Evolutionary conservation across 2,113 vertebrate genomes (phyloP).

Genomic region (Phaetusa simplex): DNA sequence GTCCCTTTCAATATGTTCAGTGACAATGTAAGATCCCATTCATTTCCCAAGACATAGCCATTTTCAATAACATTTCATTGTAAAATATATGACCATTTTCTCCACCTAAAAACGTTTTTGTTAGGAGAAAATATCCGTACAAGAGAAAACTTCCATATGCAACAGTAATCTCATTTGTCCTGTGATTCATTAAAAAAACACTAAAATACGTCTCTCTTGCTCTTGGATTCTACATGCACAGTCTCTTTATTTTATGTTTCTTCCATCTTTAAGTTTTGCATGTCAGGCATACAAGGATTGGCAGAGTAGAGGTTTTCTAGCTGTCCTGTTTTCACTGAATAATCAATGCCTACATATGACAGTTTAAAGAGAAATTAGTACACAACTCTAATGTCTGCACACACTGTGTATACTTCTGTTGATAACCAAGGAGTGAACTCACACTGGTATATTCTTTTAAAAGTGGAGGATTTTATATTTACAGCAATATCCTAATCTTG

Average conservation of each 20-base stretch:
- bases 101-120: background rate
- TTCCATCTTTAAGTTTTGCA: background rate
- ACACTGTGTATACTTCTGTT: background rate
- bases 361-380: background rate
- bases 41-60: background rate
- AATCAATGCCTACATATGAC: background rate
- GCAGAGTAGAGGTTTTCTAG: background rate
- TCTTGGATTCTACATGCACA: background rate
- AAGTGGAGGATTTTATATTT: background rate
- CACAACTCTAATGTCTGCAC: background rate
- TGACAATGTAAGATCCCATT: conserved; percentile 35
- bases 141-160: background rate
- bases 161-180: background rate
- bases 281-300: background rate
- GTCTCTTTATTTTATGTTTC: background rate
- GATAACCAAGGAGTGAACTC: background rate
- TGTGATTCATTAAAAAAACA: background rate
- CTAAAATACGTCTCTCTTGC: background rate
- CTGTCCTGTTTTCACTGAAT: background rate
- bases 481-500: background rate
- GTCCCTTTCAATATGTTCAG: conserved; percentile 37
- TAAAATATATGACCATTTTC: conserved; percentile 17
- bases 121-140: background rate
- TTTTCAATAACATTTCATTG: background rate
- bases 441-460: background rate